Conservation (phyloP, 2,797 vertebrate genomes). For the Acanthopagrus latus region DNA sequence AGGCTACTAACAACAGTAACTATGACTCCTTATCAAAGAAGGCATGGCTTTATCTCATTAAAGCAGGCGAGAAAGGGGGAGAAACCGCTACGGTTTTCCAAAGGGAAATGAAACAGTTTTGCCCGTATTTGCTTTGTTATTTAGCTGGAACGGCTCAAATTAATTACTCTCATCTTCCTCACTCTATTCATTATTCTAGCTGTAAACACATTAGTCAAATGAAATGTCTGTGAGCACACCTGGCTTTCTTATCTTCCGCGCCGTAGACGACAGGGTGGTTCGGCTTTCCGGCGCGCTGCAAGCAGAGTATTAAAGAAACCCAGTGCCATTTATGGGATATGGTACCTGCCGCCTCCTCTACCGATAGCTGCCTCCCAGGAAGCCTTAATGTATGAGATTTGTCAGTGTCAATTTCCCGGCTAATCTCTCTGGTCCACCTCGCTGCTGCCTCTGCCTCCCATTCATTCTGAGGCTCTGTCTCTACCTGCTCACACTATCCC, state of each 20-base stretch:
- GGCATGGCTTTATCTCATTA: slow-evolving; percentile 79
- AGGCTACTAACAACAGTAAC: slow-evolving; percentile 67
- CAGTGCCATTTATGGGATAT: slow-evolving; percentile 59
- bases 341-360: slow-evolving; percentile 69
- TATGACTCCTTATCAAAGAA: slow-evolving; percentile 77
- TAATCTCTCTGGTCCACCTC: slow-evolving; percentile 87
- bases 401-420: slow-evolving; percentile 86
- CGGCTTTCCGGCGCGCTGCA: slow-evolving; percentile 42
- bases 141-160: slow-evolving; percentile 79
- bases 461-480: slow-evolving; percentile 76
- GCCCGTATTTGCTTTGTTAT: slow-evolving; percentile 84
- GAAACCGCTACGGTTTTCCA: slow-evolving; percentile 59
- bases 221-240: slow-evolving; percentile 77
- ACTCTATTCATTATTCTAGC: slow-evolving; percentile 75
- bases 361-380: slow-evolving; percentile 81
- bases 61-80: slow-evolving; percentile 51
- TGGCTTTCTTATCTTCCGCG: slow-evolving; percentile 72
- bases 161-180: slow-evolving; percentile 81
- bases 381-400: slow-evolving; percentile 88
- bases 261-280: slow-evolving; percentile 40
- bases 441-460: slow-evolving; percentile 72
- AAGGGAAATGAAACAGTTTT: slow-evolving; percentile 84
- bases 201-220: slow-evolving; percentile 83
- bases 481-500: slow-evolving; percentile 54
- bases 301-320: slow-evolving; percentile 66